Evolutionary conservation across 2,888 invertebrate species (phyloP).

Genomic region (Philaethria dido): DNA sequence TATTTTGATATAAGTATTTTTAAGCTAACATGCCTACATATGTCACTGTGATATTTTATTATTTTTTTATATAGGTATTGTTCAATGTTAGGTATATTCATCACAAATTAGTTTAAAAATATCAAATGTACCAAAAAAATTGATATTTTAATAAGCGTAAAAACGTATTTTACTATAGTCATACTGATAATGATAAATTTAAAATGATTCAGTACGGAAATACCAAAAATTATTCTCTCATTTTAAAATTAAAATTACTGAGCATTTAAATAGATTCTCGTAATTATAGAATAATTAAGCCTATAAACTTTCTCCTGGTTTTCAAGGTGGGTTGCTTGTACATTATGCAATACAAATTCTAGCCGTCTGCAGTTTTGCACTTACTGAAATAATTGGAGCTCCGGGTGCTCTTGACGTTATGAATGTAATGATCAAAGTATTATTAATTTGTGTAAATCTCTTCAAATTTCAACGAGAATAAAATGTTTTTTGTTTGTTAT

Average conservation of each 20-base stretch:
- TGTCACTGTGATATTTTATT: not conserved
- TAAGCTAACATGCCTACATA: not conserved
- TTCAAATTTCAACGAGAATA: slow-evolving; percentile 6
- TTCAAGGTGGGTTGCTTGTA: slow-evolving; percentile 28
- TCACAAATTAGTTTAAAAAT: too few relatives aligned
- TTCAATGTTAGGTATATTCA: too few relatives aligned
- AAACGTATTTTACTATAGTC: not conserved
- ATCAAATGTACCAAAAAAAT: too few relatives aligned
- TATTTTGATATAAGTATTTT: not conserved
- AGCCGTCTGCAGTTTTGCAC: slow-evolving; percentile 35
- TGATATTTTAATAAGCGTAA: too few relatives aligned
- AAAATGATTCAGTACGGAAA: not conserved
- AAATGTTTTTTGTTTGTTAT: slow-evolving; percentile 1
- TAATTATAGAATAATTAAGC: slow-evolving; percentile 32
- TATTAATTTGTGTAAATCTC: slow-evolving; percentile 53
- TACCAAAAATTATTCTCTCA: not conserved
- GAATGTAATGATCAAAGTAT: slow-evolving; percentile 28
- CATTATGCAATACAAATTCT: slow-evolving; percentile 34
- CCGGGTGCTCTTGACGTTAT: slow-evolving; percentile 50
- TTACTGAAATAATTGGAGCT: slow-evolving; percentile 59
- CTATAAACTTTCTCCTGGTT: slow-evolving; percentile 29
- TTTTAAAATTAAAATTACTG: slow-evolving; percentile 15
- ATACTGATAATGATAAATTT: not conserved
- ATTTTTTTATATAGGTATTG: too few relatives aligned
- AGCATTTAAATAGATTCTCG: slow-evolving; percentile 24